A percentile compares a stretch with the other conserved stretches of the same genome.
Conservation (phyloP, 2,113 vertebrate species). For the Coreoperca whiteheadi region DNA sequence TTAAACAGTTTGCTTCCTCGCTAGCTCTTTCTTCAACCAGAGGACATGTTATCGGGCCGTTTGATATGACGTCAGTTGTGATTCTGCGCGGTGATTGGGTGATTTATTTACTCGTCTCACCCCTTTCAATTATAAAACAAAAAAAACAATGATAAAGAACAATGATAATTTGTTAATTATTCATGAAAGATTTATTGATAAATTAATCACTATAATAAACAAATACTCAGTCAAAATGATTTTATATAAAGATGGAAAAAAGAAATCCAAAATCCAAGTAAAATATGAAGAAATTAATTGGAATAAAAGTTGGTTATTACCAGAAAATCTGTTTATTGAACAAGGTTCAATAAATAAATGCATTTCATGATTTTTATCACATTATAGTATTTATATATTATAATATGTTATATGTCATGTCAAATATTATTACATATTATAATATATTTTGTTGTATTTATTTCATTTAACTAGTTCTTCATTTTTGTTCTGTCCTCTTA, state of each 20-base stretch:
- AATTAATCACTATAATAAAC: background rate
- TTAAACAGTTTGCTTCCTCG: slow-evolving; percentile 56
- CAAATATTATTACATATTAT: background rate
- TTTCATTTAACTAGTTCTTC: no score
- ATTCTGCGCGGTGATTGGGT: slow-evolving; percentile 53
- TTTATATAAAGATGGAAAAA: background rate
- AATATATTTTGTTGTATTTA: background rate
- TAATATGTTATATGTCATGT: no score
- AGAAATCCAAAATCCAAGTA: background rate
- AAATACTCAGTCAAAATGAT: background rate
- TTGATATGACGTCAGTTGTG: slow-evolving; percentile 69
- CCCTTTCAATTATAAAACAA: background rate
- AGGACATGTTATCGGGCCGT: slow-evolving; percentile 69
- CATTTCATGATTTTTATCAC: no score
- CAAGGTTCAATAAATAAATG: no score
- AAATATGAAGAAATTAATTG: background rate
- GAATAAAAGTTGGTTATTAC: background rate
- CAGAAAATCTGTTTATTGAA: background rate
- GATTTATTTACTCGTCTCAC: background rate
- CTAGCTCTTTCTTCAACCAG: slow-evolving; percentile 66
- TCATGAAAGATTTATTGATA: background rate
- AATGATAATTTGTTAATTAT: background rate
- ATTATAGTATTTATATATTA: no score
- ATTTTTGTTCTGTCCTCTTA: no score
- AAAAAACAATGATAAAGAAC: background rate